These are phyloP conservation scores for Uropetala carovei DNA, from an alignment of 2,888 invertebrate species.

Conservation along the genomic window DNA sequence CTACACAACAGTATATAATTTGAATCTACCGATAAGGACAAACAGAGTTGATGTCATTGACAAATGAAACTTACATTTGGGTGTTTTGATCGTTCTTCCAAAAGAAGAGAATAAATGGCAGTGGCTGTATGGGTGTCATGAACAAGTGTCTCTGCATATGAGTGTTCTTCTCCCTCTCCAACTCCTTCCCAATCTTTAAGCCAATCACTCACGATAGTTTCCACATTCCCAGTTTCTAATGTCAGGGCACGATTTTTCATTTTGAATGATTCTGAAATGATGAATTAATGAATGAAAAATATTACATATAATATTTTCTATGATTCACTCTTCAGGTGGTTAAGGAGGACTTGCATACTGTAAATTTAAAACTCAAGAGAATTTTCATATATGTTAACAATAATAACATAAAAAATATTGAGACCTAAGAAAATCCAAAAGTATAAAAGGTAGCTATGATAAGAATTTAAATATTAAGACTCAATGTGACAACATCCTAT, in stretches of 20 bases:
- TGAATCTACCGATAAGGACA: constrained; percentile 67
- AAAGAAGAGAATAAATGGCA: constrained; percentile 85
- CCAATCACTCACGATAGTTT: constrained; percentile 46
- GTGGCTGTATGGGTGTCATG: constrained; percentile 90
- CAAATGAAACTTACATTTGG: constrained; percentile 74
- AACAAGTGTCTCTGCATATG: constrained; percentile 87
- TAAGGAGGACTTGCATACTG: no score
- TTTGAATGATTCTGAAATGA: background rate
- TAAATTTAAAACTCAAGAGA: no score
- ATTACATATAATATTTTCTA: no score
- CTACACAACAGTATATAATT: no score
- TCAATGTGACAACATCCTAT: no score
- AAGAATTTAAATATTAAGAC: no score
- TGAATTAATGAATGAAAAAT: no score
- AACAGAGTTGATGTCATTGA: constrained; percentile 65
- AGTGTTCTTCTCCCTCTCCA: constrained; percentile 81
- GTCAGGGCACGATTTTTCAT: constrained; percentile 43
- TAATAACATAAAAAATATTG: no score
- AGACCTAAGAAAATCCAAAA: no score
- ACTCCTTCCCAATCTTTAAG: constrained; percentile 53
- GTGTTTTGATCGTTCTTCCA: constrained; percentile 82
- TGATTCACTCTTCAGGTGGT: no score
- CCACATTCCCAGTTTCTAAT: constrained; percentile 27
- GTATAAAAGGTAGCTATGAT: no score
- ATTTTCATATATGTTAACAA: no score